Conservation (phyloP, 2,113 vertebrate genomes). For the Epinephelus moara region DNA sequence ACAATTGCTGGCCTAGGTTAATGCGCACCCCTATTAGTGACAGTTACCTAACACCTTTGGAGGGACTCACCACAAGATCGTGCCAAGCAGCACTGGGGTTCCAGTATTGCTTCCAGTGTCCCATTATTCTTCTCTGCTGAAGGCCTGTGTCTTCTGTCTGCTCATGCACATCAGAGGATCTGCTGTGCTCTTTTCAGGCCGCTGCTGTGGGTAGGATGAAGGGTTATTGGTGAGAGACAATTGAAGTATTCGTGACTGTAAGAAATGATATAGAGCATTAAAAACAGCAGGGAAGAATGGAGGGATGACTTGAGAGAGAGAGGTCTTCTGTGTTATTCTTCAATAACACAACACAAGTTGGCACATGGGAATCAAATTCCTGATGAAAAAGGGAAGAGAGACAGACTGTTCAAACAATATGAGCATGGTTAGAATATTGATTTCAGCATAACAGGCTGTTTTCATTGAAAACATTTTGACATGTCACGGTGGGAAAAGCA, state of each 20-base stretch:
- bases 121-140: conserved; percentile 11
- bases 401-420: not conserved
- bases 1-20: conserved; percentile 46
- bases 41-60: conserved; percentile 48
- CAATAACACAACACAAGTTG: not conserved
- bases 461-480: not conserved
- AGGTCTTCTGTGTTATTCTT: not conserved
- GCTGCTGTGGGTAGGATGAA: not conserved
- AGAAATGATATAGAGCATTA: not conserved
- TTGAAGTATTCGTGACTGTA: not conserved
- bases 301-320: not conserved
- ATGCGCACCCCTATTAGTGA: conserved; percentile 36
- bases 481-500: not conserved
- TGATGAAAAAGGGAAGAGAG: not conserved
- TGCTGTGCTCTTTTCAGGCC: not conserved
- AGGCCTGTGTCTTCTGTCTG: not conserved
- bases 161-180: not conserved
- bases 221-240: not conserved
- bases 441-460: not conserved
- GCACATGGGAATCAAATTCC: not conserved
- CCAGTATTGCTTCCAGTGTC: not conserved
- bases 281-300: not conserved
- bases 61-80: not conserved
- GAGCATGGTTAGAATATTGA: not conserved
- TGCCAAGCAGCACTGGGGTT: conserved; percentile 28